Conservation (phyloP, 2,113 vertebrate species). For the Cephalopterus ornatus region DNA sequence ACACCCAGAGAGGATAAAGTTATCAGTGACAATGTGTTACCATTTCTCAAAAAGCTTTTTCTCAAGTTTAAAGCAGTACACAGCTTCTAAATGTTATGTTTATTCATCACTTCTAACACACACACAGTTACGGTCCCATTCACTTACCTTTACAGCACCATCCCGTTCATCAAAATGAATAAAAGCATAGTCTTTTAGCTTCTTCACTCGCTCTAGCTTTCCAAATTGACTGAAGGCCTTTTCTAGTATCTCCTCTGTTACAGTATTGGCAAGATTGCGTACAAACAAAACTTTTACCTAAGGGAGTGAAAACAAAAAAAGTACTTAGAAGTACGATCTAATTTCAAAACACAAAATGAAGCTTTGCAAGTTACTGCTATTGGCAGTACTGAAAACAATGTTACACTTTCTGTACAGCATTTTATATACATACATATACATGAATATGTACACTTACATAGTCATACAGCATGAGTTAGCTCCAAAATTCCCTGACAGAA, state of each 20-base stretch:
- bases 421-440: not conserved
- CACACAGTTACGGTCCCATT: not conserved
- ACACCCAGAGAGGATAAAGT: not conserved
- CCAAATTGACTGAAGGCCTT: conserved; percentile 92
- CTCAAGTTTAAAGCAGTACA: not conserved
- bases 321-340: not conserved
- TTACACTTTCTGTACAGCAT: not conserved
- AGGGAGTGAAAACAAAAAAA: not conserved
- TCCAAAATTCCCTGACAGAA: not conserved
- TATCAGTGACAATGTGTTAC: not conserved
- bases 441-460: not conserved
- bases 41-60: not conserved
- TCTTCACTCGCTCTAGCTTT: conserved; percentile 97
- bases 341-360: not conserved
- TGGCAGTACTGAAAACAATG: not conserved
- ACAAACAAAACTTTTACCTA: conserved; percentile 98
- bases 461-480: not conserved
- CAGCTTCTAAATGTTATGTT: not conserved
- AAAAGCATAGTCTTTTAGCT: conserved; percentile 98
- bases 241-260: conserved; percentile 96
- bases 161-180: conserved; percentile 96
- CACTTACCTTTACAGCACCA: conserved; percentile 92
- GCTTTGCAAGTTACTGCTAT: not conserved
- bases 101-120: not conserved
- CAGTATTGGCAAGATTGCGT: conserved; percentile 92